These are phyloP conservation scores for Nephrotoma flavescens DNA, from an alignment of 2,888 invertebrate genomes.

Conservation along the genomic window DNA sequence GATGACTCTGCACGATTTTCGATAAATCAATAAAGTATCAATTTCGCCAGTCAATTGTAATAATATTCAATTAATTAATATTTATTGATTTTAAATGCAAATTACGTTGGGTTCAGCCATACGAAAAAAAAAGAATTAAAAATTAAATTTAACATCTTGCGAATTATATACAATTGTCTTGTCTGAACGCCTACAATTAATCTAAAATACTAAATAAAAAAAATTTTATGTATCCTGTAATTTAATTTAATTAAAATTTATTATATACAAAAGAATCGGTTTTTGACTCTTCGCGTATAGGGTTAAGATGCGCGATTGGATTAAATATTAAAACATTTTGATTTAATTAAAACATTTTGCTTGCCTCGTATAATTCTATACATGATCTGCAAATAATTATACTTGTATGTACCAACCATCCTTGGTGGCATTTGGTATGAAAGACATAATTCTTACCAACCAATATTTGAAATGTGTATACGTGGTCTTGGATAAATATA, in stretches of 20 bases:
- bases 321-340: not conserved
- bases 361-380: not conserved
- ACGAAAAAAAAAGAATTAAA: not conserved
- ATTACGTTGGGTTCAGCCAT: not conserved
- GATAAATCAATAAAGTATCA: not conserved
- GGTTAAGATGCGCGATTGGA: not conserved
- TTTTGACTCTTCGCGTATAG: not conserved
- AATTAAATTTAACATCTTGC: not conserved
- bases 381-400: not conserved
- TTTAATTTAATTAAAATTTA: not conserved
- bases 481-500: not conserved
- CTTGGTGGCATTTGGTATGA: not conserved
- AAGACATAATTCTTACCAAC: not conserved
- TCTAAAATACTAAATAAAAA: not conserved
- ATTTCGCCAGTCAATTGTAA: not conserved
- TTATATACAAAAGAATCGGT: not conserved
- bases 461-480: no score
- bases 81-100: not conserved
- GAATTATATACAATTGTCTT: not conserved
- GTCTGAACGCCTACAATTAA: not conserved
- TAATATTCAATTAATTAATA: not conserved
- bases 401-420: not conserved
- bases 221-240: not conserved
- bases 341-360: not conserved
- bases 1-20: not conserved